Percentiles rank a stretch among this genome's conserved stretches.
phyloP scores from a whole-genome alignment of 2,797 vertebrate species.

The Phoxinus dragarum region DNA sequence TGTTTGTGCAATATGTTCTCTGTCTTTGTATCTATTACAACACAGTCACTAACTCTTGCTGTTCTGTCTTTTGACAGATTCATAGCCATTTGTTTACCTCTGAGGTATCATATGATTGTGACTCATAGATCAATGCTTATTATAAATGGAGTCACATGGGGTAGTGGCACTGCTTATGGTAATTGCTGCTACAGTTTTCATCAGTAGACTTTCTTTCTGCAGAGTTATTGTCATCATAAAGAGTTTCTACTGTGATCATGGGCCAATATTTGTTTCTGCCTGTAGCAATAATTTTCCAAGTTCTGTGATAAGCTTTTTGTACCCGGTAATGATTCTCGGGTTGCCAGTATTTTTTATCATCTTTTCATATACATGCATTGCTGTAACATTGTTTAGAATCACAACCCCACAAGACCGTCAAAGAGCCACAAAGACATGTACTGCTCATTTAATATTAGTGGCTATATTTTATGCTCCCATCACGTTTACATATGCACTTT shows the following conservation, averaged over 20 bases:
- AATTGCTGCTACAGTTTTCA: background rate
- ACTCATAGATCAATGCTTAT: constrained; percentile 59
- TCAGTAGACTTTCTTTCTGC: constrained; percentile 70
- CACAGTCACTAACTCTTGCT: constrained; percentile 70
- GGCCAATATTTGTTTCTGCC: constrained; percentile 57
- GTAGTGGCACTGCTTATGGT: background rate
- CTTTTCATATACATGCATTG: constrained; percentile 64
- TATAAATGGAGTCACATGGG: constrained; percentile 46
- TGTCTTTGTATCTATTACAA: constrained; percentile 43
- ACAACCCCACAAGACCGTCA: constrained; percentile 52
- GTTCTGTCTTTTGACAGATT: constrained; percentile 69
- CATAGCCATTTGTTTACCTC: constrained; percentile 69
- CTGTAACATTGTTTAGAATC: constrained; percentile 58
- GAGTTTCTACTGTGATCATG: constrained; percentile 71
- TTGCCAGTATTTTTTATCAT: constrained; percentile 62
- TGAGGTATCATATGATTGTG: constrained; percentile 58
- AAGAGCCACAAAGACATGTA: constrained; percentile 39
- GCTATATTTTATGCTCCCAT: no score
- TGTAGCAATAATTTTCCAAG: constrained; percentile 64
- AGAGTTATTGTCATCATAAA: constrained; percentile 59
- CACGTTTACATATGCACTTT: no score
- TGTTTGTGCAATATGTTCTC: constrained; percentile 60
- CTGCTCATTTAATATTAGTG: no score
- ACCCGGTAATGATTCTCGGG: background rate
- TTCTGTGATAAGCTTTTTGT: background rate